phyloP scores from a whole-genome alignment of 2,888 invertebrate species.

The Adela reaumurella region DNA sequence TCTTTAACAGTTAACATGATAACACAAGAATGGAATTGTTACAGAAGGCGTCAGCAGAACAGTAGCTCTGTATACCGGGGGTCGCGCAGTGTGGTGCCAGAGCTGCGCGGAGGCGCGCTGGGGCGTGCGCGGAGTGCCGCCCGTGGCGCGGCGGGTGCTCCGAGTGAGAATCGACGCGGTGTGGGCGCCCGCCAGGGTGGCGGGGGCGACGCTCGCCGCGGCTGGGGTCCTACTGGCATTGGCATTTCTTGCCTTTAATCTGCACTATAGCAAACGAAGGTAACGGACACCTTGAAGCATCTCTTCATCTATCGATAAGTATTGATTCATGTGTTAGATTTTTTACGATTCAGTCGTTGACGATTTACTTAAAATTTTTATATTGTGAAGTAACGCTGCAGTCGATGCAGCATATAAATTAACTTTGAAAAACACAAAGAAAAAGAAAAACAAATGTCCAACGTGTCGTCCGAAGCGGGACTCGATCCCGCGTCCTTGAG shows the following conservation, averaged over 20 bases:
- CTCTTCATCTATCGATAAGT: too few relatives aligned
- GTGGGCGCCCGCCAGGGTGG: constrained; percentile 70
- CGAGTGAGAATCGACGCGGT: constrained; percentile 74
- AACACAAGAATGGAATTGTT: too few relatives aligned
- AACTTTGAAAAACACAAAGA: too few relatives aligned
- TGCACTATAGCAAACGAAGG: constrained; percentile 80
- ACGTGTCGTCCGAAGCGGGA: too few relatives aligned
- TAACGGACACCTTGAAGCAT: constrained; percentile 42
- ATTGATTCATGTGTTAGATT: too few relatives aligned
- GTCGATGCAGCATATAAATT: too few relatives aligned
- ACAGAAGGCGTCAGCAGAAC: constrained; percentile 66
- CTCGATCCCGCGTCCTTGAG: too few relatives aligned
- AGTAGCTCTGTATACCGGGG: constrained; percentile 69
- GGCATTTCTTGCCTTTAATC: constrained; percentile 75
- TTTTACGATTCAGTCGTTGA: too few relatives aligned
- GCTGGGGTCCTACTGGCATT: constrained; percentile 73
- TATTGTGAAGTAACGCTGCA: too few relatives aligned
- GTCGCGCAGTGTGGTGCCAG: constrained; percentile 58
- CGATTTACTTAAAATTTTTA: too few relatives aligned
- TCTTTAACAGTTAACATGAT: too few relatives aligned
- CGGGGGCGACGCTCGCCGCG: constrained; percentile 67
- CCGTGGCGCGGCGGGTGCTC: constrained; percentile 73
- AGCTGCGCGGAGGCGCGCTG: constrained; percentile 65
- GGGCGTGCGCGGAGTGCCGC: constrained; percentile 70
- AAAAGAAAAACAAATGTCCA: too few relatives aligned